Conservation (phyloP, 2,113 vertebrate species). For the Tringa solitaria region DNA sequence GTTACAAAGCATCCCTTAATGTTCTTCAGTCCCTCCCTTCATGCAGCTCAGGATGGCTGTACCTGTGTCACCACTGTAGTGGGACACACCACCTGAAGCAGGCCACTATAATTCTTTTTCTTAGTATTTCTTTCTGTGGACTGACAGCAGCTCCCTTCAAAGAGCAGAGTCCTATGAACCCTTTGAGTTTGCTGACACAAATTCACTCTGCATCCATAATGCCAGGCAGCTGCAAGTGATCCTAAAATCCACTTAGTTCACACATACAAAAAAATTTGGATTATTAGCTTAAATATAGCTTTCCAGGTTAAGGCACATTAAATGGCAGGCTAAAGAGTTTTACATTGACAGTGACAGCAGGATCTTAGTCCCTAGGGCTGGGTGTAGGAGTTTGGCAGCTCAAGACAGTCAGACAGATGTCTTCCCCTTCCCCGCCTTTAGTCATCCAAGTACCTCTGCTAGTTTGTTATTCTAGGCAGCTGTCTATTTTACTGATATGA, state of each 20-base stretch:
- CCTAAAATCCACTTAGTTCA: slow-evolving; percentile 13
- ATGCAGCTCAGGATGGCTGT: background rate
- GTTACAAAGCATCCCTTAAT: background rate
- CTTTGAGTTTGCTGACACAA: background rate
- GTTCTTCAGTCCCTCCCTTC: background rate
- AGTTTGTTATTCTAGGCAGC: background rate
- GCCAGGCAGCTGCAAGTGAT: background rate
- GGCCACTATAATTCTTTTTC: background rate
- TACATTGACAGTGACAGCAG: background rate
- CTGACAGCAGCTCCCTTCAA: background rate
- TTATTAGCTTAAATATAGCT: slow-evolving; percentile 33
- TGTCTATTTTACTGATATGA: background rate
- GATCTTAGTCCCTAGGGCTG: slow-evolving; percentile 2
- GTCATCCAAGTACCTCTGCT: background rate
- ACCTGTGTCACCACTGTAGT: background rate
- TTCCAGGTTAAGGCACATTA: slow-evolving; percentile 15
- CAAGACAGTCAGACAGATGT: background rate
- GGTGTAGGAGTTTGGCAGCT: slow-evolving; percentile 1
- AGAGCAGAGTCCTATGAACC: background rate
- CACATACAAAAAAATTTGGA: background rate
- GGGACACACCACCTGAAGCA: background rate
- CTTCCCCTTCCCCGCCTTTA: background rate
- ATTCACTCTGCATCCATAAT: background rate
- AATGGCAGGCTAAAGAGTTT: slow-evolving; percentile 1
- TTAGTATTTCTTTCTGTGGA: background rate